Conservation (phyloP, 1,140 invertebrate genomes). For the Neodiprion virginianus region DNA sequence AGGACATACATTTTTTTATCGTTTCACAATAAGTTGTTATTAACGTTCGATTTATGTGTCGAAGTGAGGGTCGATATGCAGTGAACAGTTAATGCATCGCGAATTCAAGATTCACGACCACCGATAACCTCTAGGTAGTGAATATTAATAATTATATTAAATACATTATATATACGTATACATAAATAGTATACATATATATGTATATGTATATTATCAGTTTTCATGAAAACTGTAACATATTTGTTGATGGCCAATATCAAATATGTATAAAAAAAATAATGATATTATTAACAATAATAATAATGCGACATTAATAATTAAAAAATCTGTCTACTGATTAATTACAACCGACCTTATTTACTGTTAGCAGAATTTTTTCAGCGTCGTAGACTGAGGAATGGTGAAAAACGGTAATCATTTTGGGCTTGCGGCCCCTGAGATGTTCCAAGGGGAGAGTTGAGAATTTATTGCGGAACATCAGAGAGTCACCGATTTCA, state of each 20-base stretch:
- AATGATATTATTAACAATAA: conserved; percentile 43
- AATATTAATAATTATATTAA: conserved; percentile 41
- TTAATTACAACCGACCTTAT: background rate
- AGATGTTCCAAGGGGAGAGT: too few species aligned
- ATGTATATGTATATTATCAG: conserved; percentile 32
- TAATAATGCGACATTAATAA: conserved; percentile 50
- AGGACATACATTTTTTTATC: too few species aligned
- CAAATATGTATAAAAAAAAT: conserved; percentile 51
- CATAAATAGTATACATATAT: conserved; percentile 40
- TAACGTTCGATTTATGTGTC: too few species aligned
- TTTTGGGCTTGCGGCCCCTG: too few species aligned
- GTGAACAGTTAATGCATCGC: conserved; percentile 31
- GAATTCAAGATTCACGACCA: conserved; percentile 21
- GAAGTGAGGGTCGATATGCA: conserved; percentile 17
- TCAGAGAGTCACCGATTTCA: too few species aligned
- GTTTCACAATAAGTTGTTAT: too few species aligned
- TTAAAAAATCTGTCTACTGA: background rate
- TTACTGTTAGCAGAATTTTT: too few species aligned
- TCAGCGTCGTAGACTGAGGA: too few species aligned
- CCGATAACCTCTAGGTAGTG: conserved; percentile 35
- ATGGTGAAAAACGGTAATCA: too few species aligned
- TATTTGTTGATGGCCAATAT: conserved; percentile 53
- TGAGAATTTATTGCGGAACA: too few species aligned
- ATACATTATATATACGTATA: conserved; percentile 34
- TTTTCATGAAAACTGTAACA: conserved; percentile 43